Evolutionary conservation across 1,140 invertebrate genomes (phyloP).

Genomic region (Periplaneta americana): DNA sequence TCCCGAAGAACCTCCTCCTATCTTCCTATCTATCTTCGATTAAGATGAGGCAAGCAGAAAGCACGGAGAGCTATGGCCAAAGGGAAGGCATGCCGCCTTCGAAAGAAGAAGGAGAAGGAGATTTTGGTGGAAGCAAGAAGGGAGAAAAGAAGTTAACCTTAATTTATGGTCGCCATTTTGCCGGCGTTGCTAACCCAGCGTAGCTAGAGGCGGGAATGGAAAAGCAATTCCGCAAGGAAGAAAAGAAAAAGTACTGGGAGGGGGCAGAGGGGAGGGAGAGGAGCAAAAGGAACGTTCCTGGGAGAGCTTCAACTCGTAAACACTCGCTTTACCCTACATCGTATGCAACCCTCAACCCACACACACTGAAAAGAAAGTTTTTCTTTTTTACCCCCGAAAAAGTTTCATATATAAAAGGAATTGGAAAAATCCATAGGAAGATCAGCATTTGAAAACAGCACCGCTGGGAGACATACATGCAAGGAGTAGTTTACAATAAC

Average conservation of each 20-base stretch:
- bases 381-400: not conserved
- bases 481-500: not conserved
- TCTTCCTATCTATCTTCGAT: not conserved
- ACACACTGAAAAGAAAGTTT: not conserved
- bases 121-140: not conserved
- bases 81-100: not conserved
- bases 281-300: not conserved
- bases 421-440: not conserved
- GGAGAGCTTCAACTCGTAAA: not conserved
- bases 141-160: constrained; percentile 1
- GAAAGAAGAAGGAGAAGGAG: not conserved
- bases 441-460: not conserved
- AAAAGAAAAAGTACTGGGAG: not conserved
- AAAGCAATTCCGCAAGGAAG: constrained; percentile 3
- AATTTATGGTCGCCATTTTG: constrained; percentile 10
- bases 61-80: not conserved
- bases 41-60: not conserved
- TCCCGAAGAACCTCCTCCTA: not conserved
- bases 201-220: constrained; percentile 1
- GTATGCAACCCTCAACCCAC: not conserved
- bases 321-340: not conserved
- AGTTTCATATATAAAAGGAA: not conserved
- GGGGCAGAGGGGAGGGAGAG: not conserved
- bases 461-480: not conserved
- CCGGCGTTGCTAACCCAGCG: not conserved